A percentile compares a stretch with the other conserved stretches of the same genome.
Evolutionary conservation across 35 echinoderm and acorn worm species (phyloP).

Genomic region (Heliocidaris tuberculata): DNA sequence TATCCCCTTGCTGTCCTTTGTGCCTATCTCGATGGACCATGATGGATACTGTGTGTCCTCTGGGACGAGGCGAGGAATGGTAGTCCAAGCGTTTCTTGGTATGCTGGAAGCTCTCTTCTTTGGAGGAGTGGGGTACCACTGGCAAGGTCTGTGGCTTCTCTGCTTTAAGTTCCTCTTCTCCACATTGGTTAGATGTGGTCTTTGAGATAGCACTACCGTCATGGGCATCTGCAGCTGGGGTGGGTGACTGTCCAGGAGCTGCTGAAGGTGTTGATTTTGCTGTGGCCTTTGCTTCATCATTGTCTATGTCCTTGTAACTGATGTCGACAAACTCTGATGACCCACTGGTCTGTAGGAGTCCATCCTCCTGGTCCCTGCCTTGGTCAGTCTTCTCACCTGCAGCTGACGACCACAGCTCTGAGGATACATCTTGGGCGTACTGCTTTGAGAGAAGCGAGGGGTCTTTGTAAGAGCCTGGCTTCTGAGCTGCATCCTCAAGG

Average conservation of each 20-base stretch:
- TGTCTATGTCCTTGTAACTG: slow-evolving; percentile 25
- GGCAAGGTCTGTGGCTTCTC: slow-evolving; percentile 48
- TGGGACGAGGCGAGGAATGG: not conserved
- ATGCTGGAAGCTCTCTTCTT: not conserved
- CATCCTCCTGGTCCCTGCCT: slow-evolving; percentile 10
- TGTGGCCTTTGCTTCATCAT: not conserved
- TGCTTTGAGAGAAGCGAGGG: slow-evolving; percentile 60
- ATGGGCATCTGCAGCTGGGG: not conserved
- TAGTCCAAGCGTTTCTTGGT: not conserved
- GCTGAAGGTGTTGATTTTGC: not conserved
- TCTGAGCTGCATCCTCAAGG: slow-evolving; percentile 53
- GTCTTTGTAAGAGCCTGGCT: slow-evolving; percentile 84
- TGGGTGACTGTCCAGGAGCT: not conserved
- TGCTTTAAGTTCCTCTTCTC: not conserved
- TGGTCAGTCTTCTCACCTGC: not conserved
- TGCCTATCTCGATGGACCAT: slow-evolving; percentile 15
- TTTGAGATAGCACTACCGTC: not conserved
- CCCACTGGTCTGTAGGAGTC: slow-evolving; percentile 2
- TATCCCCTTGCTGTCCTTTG: slow-evolving; percentile 45
- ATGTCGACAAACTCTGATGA: slow-evolving; percentile 39
- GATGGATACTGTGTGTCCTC: slow-evolving; percentile 38
- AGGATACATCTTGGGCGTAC: not conserved
- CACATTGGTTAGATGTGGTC: not conserved
- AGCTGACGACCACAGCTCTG: not conserved
- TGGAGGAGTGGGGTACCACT: not conserved